Base-by-base conservation (phyloP, 2,888 invertebrate species). In the Lomographa bimaculata region DNA sequence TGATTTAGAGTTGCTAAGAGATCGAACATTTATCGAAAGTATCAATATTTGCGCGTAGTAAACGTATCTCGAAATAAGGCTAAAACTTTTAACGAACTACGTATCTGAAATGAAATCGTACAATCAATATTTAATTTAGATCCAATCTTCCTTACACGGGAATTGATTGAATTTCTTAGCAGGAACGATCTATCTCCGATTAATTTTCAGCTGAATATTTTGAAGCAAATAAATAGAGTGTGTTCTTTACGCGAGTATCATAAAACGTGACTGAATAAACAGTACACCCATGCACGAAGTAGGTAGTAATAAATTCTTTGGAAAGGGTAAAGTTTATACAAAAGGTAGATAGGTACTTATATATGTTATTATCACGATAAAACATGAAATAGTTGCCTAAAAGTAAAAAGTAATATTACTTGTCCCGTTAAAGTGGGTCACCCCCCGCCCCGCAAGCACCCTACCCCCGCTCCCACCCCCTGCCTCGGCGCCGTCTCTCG, bases 381-480 rank as follows among this genome's bases (percentile, higher is more conserved):
- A 87, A 87, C 81, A 78, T 85, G 83, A 86, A 87, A 87, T 89
- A 89, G 87, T 87, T 89, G 87, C 87, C 87, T 86, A 87, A 89
- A 87, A 87, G 87, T 89, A 89, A 86, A 89, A 89, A 89, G 89
- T 89, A 89, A 89, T 89, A 89, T 89, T 87, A 87, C 89, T 87
- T 87, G 87, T 89, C 84, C 87, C 82, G 87, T 81, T 87, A 87
- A 89, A 89, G 87, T 89, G 87, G 89, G 89, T 89, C 87, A 90
- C 87, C 87, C 82, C 81, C 76, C 61, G 57, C 61, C 55, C 66
- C 69, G 70, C 63, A 55, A 57, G 29, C 18, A 26, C 51, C 50
- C 53, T 46, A 51, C 57, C 50, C 51, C 53, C 53, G 60, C 11
- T 4, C 58, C 42, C 53, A 53, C 60, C 54, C 12, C 7, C 12